Percentiles rank a stretch among this genome's conserved stretches.
Conservation (phyloP, 2,113 vertebrate genomes). For the Ibidorhyncha struthersii region DNA sequence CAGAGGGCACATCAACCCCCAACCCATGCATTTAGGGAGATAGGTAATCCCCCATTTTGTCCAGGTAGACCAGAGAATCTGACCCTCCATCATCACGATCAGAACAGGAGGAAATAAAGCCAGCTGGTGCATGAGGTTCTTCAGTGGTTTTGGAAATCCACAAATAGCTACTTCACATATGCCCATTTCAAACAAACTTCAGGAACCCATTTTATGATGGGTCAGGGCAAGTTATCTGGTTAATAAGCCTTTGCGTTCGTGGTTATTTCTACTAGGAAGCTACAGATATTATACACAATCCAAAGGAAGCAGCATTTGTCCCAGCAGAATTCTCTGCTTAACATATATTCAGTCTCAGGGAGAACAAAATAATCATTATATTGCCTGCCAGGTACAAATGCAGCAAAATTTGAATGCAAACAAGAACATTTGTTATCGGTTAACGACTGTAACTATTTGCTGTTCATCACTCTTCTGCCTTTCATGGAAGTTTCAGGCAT, state of each 20-base stretch:
- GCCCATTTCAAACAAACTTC: neutral
- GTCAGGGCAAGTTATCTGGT: neutral
- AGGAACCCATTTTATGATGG: neutral
- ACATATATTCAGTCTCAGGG: neutral
- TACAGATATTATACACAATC: neutral
- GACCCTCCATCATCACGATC: neutral
- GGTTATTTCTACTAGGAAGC: neutral
- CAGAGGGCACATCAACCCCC: neutral
- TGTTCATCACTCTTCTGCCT: neutral
- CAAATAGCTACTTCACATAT: neutral
- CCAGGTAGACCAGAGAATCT: neutral
- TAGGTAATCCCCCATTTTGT: neutral
- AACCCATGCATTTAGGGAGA: neutral
- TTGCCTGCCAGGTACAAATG: neutral
- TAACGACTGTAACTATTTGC: constrained; percentile 5
- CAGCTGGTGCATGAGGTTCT: neutral
- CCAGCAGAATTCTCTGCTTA: neutral
- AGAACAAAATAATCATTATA: neutral
- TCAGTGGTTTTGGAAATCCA: neutral
- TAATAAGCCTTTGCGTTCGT: neutral
- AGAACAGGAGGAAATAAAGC: neutral
- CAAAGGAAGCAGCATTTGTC: neutral
- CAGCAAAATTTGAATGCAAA: neutral
- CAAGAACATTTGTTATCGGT: neutral
- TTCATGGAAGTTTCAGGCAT: constrained; percentile 7